Base-by-base conservation (phyloP, 2,113 vertebrate species). In the Pseudopodoces humilis region DNA sequence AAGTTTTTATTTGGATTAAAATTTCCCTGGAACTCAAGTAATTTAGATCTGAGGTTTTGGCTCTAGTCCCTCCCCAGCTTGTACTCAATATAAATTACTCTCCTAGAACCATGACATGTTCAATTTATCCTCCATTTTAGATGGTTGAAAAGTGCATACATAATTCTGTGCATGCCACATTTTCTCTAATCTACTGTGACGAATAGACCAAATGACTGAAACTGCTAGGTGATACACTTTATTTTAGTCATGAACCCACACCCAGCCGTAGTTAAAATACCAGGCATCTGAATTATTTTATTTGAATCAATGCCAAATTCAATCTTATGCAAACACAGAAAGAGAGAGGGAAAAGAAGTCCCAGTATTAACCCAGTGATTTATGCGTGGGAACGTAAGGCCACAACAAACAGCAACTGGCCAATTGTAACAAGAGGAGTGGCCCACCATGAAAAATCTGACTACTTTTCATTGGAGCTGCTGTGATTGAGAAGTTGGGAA, bases 31-130 rank as follows among this genome's bases (percentile, higher is more conserved):
- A 94, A 94, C 58, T 88, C 69, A 72, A 88, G 80, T 96, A 90
- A 93, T 96, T 92, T 88, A 95, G 83, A 84, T 88, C 58, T 65
- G 72, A 92, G 62, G 28, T 84, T 96, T 92, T 94, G 94, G 94
- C 93, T 92, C 43, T 50, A 27, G 80, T 92, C 56, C 76, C 75
- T 94, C 64, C 67, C 39, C 50, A 92, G 92, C 90, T 97, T 97
- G 91, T 93, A 96, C 90, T 96, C 71, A 90, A 95, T 96, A 97
- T 95, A 96, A 97, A 95, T 95, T 94, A 93, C 86, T 92, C 76
- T 86, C 67, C 88, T 97, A 95, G 77, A 95, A 93, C 31, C 58
- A 85, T 63, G 58, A 89, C 87, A 86, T 75, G 50, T 94, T 96
- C 95, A 75, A 90, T 96, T 96, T 95, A 95, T 96, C 71, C 83